Evolutionary conservation across 2,888 invertebrate species (phyloP), one percentile per base, ranked within the genome.

Genomic region (Cataglyphis rosenhaueri): DNA sequence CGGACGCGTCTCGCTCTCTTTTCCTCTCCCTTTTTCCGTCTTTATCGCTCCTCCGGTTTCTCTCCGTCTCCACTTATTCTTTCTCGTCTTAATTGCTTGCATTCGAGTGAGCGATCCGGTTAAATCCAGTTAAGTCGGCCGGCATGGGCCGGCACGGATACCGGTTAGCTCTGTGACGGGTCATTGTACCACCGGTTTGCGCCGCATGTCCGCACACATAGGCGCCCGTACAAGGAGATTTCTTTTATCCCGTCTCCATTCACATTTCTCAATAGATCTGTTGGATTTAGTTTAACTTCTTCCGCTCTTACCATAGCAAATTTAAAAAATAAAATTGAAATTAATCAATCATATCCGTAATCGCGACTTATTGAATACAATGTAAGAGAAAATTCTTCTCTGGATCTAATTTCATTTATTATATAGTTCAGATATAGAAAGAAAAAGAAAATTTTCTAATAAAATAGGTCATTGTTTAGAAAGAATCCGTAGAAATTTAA

Each of bases 181-280:
- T 92, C 92, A 87, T 91, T 90, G 92, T 86, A 92, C 92, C 87
- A 84, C 81, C 83, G 85, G 81, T 83, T 84, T 62, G 41, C 65
- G 62, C 38, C 64, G 44, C 64, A 65, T 62, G 52, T 32, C n/a
- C 21, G 10, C 41, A 62, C 44, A 18, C 61, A 78, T 70, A 15
- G 59, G 57, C 83, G 66, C 25, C 35, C 44, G 25, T 78, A 61
- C 59, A 70, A 59, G 68, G 68, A 78, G 68, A 78, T 59, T 44
- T 44, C 32, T 35, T 70, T 9, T 59, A 35, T 78, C 25, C 66
- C 41, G 25, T 55, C 65, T 64, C 55, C 66, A 41, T 9, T 41
- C 59, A n/a, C 32, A 59, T 79, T 79, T 79, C 44, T 70, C 70
- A 44, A 79, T 48, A 79, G 35, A 59, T 61, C 32, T 44, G 10